Evolutionary conservation across 2,113 vertebrate genomes (phyloP).

Genomic region (Ciconia stormi): DNA sequence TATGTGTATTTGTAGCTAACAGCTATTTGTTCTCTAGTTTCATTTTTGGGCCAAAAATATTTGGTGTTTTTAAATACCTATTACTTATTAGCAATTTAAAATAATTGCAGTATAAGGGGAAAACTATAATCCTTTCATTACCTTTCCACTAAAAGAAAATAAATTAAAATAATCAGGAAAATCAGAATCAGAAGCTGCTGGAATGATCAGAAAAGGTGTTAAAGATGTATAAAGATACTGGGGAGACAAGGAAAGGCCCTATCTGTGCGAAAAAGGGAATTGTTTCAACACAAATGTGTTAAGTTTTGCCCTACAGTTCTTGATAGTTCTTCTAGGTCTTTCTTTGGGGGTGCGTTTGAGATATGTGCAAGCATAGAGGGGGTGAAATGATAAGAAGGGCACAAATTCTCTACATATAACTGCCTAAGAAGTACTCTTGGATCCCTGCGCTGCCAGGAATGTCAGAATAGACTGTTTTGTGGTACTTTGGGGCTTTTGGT

Average conservation of each 20-base stretch:
- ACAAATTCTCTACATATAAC: not conserved
- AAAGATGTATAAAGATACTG: not conserved
- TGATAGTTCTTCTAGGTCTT: not conserved
- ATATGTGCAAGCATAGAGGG: not conserved
- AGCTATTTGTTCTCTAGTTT: not conserved
- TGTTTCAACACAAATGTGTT: not conserved
- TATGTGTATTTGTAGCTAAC: not conserved
- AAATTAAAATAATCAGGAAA: not conserved
- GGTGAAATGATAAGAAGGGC: not conserved
- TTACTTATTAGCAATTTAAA: not conserved
- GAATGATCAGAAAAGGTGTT: not conserved
- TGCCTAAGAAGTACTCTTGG: not conserved
- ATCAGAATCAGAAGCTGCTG: not conserved
- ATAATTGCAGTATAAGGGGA: not conserved
- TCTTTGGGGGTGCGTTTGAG: fast-evolving
- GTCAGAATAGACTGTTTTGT: not conserved
- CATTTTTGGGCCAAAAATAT: not conserved
- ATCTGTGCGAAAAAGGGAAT: not conserved
- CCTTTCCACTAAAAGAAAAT: not conserved
- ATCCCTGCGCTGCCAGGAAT: not conserved
- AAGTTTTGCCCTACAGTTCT: not conserved
- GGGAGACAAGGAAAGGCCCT: not conserved
- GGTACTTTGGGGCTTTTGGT: not conserved
- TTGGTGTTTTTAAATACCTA: fast-evolving
- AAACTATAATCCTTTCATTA: not conserved